Evolutionary conservation across 2,797 vertebrate species (phyloP).

Genomic region (Acridotheres tristis): DNA sequence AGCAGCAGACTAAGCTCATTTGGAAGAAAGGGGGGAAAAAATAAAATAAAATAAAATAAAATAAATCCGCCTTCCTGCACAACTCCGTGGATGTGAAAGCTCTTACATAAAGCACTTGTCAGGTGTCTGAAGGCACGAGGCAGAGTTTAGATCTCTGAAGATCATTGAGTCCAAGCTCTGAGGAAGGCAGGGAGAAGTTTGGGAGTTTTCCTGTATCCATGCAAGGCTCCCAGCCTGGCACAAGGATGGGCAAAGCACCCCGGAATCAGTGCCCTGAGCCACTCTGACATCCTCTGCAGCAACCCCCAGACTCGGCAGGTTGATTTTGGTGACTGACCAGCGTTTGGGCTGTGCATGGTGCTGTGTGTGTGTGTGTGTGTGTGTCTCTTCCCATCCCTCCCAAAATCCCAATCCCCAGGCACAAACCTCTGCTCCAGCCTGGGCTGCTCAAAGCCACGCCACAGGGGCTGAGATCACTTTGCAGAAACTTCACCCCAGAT

Average conservation of each 20-base stretch:
- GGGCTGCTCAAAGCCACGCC: neutral
- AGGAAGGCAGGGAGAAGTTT: neutral
- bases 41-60: neutral
- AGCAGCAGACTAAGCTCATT: neutral
- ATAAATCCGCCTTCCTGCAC: neutral
- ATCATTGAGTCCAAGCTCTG: accelerated
- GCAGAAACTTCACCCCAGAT: neutral
- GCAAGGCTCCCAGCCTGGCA: accelerated
- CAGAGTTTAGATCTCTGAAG: neutral
- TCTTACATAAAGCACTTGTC: neutral
- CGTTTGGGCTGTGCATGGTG: neutral
- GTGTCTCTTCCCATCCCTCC: neutral
- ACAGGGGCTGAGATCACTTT: neutral
- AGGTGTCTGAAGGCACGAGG: neutral
- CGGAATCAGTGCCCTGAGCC: neutral
- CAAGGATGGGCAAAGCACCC: neutral
- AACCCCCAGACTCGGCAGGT: neutral
- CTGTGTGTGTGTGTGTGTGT: accelerated
- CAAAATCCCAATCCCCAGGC: neutral
- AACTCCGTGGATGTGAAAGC: neutral
- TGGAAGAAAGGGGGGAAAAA: neutral
- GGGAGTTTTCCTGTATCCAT: neutral
- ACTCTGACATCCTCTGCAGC: neutral
- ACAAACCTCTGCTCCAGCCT: neutral
- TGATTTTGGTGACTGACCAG: neutral